Conservation (phyloP, 2,888 invertebrate species). For the Metacarcinus magister region DNA sequence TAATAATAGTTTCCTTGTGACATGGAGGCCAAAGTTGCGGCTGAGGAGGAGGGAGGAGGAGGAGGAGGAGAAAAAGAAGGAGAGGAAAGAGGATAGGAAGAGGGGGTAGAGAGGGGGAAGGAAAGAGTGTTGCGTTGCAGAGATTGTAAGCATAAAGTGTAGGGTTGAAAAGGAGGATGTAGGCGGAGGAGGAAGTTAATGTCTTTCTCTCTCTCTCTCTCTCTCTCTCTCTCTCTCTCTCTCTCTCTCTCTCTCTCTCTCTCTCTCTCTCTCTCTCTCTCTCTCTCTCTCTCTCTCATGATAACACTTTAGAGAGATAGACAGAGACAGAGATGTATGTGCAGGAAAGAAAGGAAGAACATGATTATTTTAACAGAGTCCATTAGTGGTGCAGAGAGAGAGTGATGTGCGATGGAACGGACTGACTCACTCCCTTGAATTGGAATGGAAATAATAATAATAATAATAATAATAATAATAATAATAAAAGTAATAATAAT, state of each 20-base stretch:
- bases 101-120: neutral
- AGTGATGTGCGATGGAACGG: too few relatives aligned
- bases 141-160: neutral
- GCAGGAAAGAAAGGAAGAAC: too few relatives aligned
- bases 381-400: too few relatives aligned
- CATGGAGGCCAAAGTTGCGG: neutral
- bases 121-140: neutral
- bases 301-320: too few relatives aligned
- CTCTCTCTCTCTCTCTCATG: neutral
- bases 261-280: neutral
- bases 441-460: too few relatives aligned
- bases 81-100: neutral
- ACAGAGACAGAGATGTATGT: too few relatives aligned
- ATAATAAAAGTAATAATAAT: too few relatives aligned
- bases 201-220: neutral
- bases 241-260: conserved; percentile 2
- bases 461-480: too few relatives aligned
- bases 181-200: neutral
- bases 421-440: too few relatives aligned
- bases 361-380: too few relatives aligned
- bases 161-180: neutral
- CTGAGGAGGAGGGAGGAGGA: neutral
- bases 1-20: neutral
- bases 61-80: neutral
- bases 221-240: conserved; percentile 7